These are phyloP conservation scores for Saccostrea cuccullata DNA, from an alignment of 1,140 invertebrate species.

Conservation along the genomic window DNA sequence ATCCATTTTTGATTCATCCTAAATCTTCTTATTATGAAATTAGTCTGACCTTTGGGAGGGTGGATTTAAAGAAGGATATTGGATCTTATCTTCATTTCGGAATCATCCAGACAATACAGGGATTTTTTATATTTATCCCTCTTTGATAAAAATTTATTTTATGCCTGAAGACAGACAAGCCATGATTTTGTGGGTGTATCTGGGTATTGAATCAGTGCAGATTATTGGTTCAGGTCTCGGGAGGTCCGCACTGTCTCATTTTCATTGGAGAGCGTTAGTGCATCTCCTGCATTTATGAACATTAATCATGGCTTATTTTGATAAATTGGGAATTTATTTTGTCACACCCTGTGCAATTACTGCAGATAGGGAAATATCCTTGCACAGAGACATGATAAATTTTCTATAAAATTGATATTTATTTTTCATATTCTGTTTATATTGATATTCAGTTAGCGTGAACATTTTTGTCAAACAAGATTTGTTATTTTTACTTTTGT, in stretches of 20 bases:
- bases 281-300: not conserved
- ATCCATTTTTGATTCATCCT: not conserved
- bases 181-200: slow-evolving; percentile 20
- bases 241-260: not conserved
- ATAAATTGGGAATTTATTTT: not conserved
- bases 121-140: not conserved
- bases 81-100: not conserved
- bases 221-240: not conserved
- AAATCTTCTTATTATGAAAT: slow-evolving; percentile 37
- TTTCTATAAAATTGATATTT: not conserved
- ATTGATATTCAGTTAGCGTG: not conserved
- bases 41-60: slow-evolving; percentile 4
- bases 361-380: slow-evolving; percentile 18
- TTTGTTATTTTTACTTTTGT: not conserved
- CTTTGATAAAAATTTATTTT: slow-evolving; percentile 9
- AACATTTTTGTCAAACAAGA: not conserved
- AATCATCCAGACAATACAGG: not conserved
- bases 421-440: not conserved
- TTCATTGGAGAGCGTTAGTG: not conserved
- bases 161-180: not conserved
- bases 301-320: slow-evolving; percentile 5
- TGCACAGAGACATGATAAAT: not conserved
- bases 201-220: not conserved
- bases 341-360: not conserved
- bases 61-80: not conserved